Evolutionary conservation across 2,797 vertebrate species (phyloP).

Genomic region (Hoplostethus atlanticus): DNA sequence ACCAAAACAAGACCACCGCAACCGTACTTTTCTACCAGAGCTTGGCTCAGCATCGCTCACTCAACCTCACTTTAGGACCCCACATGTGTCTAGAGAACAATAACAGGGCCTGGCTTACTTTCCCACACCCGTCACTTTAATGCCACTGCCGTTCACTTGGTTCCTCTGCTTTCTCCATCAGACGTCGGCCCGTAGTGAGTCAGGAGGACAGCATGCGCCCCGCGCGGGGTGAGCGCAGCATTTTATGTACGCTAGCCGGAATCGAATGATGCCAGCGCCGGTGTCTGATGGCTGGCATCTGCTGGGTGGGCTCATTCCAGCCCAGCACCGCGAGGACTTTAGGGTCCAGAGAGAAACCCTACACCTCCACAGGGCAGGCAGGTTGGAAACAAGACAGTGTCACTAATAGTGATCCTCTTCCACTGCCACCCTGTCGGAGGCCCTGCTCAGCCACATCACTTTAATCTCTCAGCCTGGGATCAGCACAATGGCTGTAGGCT

Average conservation of each 20-base stretch:
- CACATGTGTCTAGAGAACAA: constrained; percentile 24
- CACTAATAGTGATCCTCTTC: constrained; percentile 46
- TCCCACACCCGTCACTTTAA: constrained; percentile 26
- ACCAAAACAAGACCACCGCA: constrained; percentile 1
- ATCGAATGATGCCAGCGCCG: constrained; percentile 28
- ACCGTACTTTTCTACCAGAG: constrained; percentile 22
- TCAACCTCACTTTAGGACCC: neutral
- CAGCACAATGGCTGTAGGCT: constrained; percentile 42
- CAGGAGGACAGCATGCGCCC: constrained; percentile 40
- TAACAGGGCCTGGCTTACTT: constrained; percentile 27
- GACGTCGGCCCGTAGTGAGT: constrained; percentile 1
- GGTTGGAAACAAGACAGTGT: constrained; percentile 44
- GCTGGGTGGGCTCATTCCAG: constrained; percentile 70
- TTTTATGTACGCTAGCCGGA: constrained; percentile 30
- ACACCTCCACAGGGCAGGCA: constrained; percentile 50
- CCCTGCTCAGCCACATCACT: constrained; percentile 45
- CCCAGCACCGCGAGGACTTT: constrained; percentile 22
- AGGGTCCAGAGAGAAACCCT: constrained; percentile 57
- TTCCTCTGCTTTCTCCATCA: constrained; percentile 44
- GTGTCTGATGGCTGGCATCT: constrained; percentile 73
- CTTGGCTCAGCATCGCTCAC: neutral
- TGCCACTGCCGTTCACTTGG: neutral
- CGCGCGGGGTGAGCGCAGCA: constrained; percentile 24
- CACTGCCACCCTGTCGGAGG: constrained; percentile 31
- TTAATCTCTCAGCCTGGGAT: constrained; percentile 63